A percentile compares a stretch with the other conserved stretches of the same genome.
Evolutionary conservation across 2,888 invertebrate species (phyloP).

Genomic region (Thereva unica): DNA sequence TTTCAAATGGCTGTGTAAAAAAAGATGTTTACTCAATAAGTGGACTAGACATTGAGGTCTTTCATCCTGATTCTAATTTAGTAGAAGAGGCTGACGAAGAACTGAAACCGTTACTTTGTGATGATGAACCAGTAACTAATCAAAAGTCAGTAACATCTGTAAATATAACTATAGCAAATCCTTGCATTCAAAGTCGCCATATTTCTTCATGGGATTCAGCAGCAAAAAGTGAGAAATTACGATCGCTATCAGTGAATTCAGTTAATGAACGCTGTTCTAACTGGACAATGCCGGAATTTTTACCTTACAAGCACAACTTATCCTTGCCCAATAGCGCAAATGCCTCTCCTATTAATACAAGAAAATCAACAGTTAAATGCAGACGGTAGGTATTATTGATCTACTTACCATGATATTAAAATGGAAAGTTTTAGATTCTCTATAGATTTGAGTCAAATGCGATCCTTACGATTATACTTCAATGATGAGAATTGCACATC

Average conservation of each 20-base stretch:
- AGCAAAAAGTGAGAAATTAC: constrained; percentile 43
- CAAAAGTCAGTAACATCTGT: constrained; percentile 68
- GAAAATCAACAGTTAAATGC: constrained; percentile 67
- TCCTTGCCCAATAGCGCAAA: constrained; percentile 80
- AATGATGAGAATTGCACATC: constrained; percentile 87
- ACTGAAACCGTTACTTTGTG: constrained; percentile 56
- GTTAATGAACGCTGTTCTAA: constrained; percentile 71
- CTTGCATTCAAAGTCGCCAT: constrained; percentile 72
- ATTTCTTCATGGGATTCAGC: constrained; percentile 66
- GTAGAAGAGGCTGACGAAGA: constrained; percentile 54
- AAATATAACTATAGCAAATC: constrained; percentile 72
- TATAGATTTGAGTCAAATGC: constrained; percentile 87
- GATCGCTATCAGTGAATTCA: constrained; percentile 67
- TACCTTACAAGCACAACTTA: constrained; percentile 79
- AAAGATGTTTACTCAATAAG: constrained; percentile 38
- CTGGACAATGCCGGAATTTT: constrained; percentile 81
- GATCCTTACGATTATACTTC: constrained; percentile 89
- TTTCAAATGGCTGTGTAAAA: constrained; percentile 38
- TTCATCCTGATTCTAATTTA: constrained; percentile 25
- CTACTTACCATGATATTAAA: not conserved
- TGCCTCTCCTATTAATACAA: constrained; percentile 73
- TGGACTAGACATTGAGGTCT: constrained; percentile 39
- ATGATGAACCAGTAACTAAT: constrained; percentile 53
- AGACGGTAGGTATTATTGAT: constrained; percentile 57
- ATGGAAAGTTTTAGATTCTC: constrained; percentile 65